Base-by-base conservation (phyloP, 2,888 invertebrate species). In the Drosophila tanythrix region DNA sequence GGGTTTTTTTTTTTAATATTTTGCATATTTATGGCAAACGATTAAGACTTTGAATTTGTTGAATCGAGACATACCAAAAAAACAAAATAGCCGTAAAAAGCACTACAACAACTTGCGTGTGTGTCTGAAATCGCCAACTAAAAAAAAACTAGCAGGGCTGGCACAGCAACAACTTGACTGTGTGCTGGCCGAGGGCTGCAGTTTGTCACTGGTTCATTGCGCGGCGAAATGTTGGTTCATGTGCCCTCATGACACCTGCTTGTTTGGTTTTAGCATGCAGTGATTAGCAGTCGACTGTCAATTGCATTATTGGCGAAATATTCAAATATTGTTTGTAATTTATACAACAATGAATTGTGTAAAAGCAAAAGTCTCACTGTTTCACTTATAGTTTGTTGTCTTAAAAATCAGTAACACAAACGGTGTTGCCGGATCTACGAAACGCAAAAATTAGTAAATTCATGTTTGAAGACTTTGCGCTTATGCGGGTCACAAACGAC, bases 71-170 rank as follows among this genome's bases (percentile, higher is more conserved):
- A 71, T 85, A 85, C 84, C 84, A 84, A 89, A 80, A 80, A 81
- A 84, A 87, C 88, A 85, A 88, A 85, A 87, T 82, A 85, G 89
- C 89, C 88, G 88, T 89, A 88, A 89, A 83, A 85, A 88, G 86
- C 73, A 82, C 82, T 82, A 80, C 86, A 79, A 80, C 86, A 79
- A 73, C 78, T 77, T 79, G 78, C 85, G 83, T 79, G 85, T 83
- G 73, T 75, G 88, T 82, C 83, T 88, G 82, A 74, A 81, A 83
- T 82, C 70, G 83, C 69, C 87, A 82, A 86, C 78, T 82, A 83
- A 83, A 82, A 77, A 78, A 78, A 82, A 82, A 82, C 83, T 83
- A 65, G 50, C 68, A 81, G 76, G 81, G 81, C 57, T 75, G 78
- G 62, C 67, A 70, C 25, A 65, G 36, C 56, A 56, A 51, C 67